Percentiles rank a stretch among this genome's conserved stretches.
phyloP scores from a whole-genome alignment of 1,140 invertebrate genomes.

The Idris sp. region DNA sequence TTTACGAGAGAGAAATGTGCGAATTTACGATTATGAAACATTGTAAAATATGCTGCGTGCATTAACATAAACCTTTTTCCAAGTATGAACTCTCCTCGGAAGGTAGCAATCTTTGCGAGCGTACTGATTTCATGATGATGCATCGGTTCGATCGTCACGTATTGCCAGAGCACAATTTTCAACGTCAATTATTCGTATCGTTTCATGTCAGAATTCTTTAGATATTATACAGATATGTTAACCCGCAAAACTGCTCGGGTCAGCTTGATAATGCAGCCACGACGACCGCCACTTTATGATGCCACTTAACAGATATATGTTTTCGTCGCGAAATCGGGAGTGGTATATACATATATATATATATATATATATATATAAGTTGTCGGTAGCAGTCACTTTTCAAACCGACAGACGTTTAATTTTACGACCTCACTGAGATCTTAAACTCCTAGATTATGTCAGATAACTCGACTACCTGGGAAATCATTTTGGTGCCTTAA shows the following conservation, averaged over 20 bases:
- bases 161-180: constrained; percentile 7
- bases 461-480: constrained; percentile 13
- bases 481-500: constrained; percentile 20
- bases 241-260: constrained; percentile 32
- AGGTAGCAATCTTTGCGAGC: too few relatives aligned
- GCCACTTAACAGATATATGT: constrained; percentile 19
- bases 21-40: too few relatives aligned
- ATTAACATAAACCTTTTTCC: too few relatives aligned
- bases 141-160: constrained; percentile 33
- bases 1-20: too few relatives aligned
- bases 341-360: too few relatives aligned
- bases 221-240: constrained; percentile 25
- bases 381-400: constrained; percentile 27
- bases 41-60: too few relatives aligned
- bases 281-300: constrained; percentile 25
- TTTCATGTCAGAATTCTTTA: constrained; percentile 19
- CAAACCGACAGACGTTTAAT: constrained; percentile 36
- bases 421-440: constrained; percentile 18
- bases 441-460: constrained; percentile 18
- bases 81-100: too few relatives aligned
- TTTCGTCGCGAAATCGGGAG: too few relatives aligned
- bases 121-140: constrained; percentile 28
- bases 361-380: too few relatives aligned
- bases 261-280: too few relatives aligned
- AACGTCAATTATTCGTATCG: constrained; percentile 43